These are phyloP conservation scores for Strigamia crassipes DNA, from an alignment of 2,888 invertebrate genomes.

Conservation along the genomic window DNA sequence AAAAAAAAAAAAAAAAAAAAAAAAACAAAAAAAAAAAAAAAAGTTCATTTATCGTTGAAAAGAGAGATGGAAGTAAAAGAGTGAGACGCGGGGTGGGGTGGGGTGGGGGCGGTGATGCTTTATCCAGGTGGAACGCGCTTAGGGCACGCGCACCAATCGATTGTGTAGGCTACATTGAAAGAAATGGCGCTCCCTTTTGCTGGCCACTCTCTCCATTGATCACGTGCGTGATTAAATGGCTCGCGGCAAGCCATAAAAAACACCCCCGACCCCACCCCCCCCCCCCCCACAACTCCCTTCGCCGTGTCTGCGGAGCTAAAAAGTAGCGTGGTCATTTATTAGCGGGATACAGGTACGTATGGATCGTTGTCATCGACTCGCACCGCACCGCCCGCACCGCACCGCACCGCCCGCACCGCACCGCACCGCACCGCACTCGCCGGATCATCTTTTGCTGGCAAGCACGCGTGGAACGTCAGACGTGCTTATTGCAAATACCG, in stretches of 20 bases:
- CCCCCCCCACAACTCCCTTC: neutral
- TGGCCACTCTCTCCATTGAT: slow-evolving; percentile 26
- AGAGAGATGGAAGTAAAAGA: neutral
- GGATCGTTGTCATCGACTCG: neutral
- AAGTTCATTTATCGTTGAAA: slow-evolving; percentile 18
- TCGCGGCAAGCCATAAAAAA: slow-evolving; percentile 13
- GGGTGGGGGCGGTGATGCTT: neutral
- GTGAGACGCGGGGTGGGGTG: neutral
- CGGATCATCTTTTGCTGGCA: neutral
- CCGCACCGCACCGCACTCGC: neutral
- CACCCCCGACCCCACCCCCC: too few relatives aligned
- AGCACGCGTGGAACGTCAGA: neutral
- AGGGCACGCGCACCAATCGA: slow-evolving; percentile 29
- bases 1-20: neutral
- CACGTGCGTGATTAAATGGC: slow-evolving; percentile 34
- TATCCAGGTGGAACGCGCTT: slow-evolving; percentile 30
- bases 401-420: neutral
- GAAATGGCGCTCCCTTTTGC: slow-evolving; percentile 33
- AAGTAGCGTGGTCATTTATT: neutral
- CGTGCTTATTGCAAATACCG: slow-evolving; percentile 34
- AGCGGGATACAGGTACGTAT: neutral
- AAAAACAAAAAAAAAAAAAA: neutral
- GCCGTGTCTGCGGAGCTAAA: neutral
- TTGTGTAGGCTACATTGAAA: slow-evolving; percentile 28
- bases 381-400: neutral